Evolutionary conservation across 2,797 vertebrate genomes (phyloP).

Genomic region (Euphonia xanthogaster): DNA sequence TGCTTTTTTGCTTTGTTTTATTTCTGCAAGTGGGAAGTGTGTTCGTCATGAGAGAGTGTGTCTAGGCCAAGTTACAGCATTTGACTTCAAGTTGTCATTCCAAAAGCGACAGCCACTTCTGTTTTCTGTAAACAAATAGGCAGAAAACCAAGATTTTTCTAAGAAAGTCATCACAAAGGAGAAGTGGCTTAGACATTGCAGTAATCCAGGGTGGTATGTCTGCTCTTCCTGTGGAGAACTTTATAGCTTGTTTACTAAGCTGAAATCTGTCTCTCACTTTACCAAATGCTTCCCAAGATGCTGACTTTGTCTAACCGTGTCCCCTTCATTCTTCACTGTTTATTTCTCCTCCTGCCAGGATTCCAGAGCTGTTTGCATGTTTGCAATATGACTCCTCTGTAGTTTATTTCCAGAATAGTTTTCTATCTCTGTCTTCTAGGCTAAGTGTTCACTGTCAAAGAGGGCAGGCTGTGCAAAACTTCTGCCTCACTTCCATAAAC

Average conservation of each 20-base stretch:
- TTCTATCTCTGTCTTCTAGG: neutral
- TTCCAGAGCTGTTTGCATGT: neutral
- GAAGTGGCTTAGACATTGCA: neutral
- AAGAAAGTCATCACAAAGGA: conserved; percentile 4
- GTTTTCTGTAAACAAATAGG: conserved; percentile 18
- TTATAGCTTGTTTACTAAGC: conserved; percentile 44
- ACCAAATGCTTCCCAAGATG: conserved; percentile 66
- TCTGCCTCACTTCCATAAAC: neutral
- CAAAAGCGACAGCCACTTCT: neutral
- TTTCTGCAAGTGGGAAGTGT: neutral
- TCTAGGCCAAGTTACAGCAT: neutral
- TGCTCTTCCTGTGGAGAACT: conserved; percentile 46
- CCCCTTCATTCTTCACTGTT: conserved; percentile 18
- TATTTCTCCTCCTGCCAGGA: conserved; percentile 16
- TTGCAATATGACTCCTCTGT: neutral
- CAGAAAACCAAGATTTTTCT: neutral
- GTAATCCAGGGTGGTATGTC: neutral
- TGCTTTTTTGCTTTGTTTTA: conserved; percentile 1
- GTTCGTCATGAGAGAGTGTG: neutral
- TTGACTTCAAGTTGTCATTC: conserved; percentile 16
- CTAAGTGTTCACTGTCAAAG: neutral
- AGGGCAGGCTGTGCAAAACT: neutral
- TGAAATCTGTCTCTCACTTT: conserved; percentile 57
- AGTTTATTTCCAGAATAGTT: neutral
- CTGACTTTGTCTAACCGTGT: conserved; percentile 24